These are phyloP conservation scores for Anastatus disparis DNA, from an alignment of 1,140 invertebrate genomes.

Conservation along the genomic window DNA sequence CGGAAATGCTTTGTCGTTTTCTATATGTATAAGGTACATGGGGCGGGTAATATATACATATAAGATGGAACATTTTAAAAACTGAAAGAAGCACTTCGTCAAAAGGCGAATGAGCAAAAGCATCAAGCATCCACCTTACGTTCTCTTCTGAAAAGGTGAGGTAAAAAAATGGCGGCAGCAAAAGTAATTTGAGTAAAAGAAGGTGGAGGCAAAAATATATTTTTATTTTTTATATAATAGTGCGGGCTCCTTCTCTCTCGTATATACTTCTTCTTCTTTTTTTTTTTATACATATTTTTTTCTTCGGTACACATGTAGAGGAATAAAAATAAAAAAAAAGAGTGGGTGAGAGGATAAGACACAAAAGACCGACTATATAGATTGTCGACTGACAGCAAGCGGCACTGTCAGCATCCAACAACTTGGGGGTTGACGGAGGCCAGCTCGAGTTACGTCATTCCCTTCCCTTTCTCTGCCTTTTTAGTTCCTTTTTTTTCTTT, in stretches of 20 bases:
- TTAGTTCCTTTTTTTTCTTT: slow-evolving; percentile 45
- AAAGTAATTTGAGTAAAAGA: slow-evolving; percentile 47
- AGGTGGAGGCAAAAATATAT: slow-evolving; percentile 48
- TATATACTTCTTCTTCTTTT: not conserved
- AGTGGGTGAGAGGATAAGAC: slow-evolving; percentile 51
- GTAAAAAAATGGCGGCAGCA: slow-evolving; percentile 34
- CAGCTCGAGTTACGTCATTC: slow-evolving; percentile 61
- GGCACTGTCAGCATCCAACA: no score
- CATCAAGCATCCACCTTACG: slow-evolving; percentile 28
- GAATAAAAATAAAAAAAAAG: no score
- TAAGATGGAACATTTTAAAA: no score
- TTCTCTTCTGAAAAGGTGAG: no score
- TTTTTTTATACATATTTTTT: slow-evolving; percentile 40
- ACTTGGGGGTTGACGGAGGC: no score
- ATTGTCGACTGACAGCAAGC: slow-evolving; percentile 50
- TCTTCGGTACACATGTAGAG: no score
- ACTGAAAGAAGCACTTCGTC: slow-evolving; percentile 67
- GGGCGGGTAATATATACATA: no score
- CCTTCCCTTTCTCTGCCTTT: slow-evolving; percentile 41
- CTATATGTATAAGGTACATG: no score
- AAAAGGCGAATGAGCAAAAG: slow-evolving; percentile 61
- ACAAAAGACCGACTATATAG: slow-evolving; percentile 55
- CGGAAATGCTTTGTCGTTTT: slow-evolving; percentile 62
- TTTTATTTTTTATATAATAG: no score
- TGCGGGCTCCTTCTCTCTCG: slow-evolving; percentile 19